These are phyloP conservation scores for Thinocorus orbignyianus DNA, from an alignment of 2,113 vertebrate species.

Conservation along the genomic window DNA sequence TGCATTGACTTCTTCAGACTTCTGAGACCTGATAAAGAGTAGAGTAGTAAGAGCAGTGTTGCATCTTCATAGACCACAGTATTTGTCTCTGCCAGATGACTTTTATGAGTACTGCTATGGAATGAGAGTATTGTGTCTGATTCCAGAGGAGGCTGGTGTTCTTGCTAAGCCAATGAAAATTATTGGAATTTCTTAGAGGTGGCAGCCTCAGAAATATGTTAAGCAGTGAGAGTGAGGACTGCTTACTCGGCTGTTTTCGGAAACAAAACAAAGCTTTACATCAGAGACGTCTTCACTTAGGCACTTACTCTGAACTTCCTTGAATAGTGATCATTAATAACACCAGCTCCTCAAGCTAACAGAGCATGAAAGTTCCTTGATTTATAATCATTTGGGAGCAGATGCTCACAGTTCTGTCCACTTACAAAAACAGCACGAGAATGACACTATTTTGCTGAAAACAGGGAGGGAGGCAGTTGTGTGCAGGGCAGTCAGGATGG, in stretches of 20 bases:
- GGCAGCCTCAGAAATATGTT: conserved; percentile 26
- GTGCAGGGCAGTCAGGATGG: background rate
- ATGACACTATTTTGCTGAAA: background rate
- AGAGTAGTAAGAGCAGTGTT: background rate
- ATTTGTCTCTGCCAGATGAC: background rate
- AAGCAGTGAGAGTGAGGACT: background rate
- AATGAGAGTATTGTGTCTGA: background rate
- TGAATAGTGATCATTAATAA: conserved; percentile 1
- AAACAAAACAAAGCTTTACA: conserved; percentile 44
- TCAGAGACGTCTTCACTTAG: conserved; percentile 29
- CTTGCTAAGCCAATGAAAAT: background rate
- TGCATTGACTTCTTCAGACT: background rate
- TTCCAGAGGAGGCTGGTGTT: background rate
- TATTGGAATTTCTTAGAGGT: background rate
- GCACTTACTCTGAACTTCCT: conserved; percentile 9
- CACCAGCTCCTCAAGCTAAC: conserved; percentile 9
- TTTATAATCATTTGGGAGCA: conserved; percentile 45
- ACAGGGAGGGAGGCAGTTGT: fast-evolving
- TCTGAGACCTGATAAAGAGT: background rate
- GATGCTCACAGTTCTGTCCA: conserved; percentile 12
- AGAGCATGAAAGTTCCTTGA: conserved; percentile 49
- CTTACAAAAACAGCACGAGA: conserved; percentile 2
- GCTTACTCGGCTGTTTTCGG: conserved; percentile 8
- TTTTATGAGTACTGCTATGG: background rate
- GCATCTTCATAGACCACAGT: background rate